Conservation (phyloP, 1,140 invertebrate genomes). For the Lepidurus couesii region DNA sequence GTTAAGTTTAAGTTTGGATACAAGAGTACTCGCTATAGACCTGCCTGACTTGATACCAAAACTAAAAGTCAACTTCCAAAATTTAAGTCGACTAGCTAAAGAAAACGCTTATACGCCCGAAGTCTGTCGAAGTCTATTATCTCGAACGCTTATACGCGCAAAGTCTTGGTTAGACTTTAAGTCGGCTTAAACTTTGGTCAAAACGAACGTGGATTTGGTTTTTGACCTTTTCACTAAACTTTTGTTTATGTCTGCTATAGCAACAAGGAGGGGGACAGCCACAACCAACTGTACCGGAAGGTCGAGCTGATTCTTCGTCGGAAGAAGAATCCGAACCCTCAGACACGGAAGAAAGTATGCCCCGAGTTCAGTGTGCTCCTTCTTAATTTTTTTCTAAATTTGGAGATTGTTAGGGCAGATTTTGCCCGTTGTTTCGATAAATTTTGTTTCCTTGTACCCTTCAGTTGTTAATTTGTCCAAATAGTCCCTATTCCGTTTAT, state of each 20-base stretch:
- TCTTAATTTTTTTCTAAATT: conserved; percentile 36
- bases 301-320: conserved; percentile 39
- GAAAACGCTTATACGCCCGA: too few species aligned
- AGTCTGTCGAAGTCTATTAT: too few species aligned
- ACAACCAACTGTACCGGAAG: conserved; percentile 36
- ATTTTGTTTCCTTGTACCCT: neutral
- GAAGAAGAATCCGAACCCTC: conserved; percentile 39
- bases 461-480: neutral
- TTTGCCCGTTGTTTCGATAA: neutral
- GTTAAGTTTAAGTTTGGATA: too few species aligned
- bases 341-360: conserved; percentile 39
- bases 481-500: neutral
- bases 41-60: too few species aligned
- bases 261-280: conserved; percentile 25
- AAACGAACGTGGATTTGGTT: too few species aligned
- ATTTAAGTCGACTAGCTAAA: too few species aligned
- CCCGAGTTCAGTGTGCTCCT: conserved; percentile 41
- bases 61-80: too few species aligned
- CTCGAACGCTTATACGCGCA: too few species aligned
- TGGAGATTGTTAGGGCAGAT: neutral
- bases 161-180: too few species aligned
- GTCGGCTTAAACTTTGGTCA: too few species aligned
- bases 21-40: too few species aligned
- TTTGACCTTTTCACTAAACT: neutral
- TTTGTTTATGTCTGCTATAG: neutral